Base-by-base conservation (phyloP, 1,140 invertebrate species). In the Cyclina sinensis region DNA sequence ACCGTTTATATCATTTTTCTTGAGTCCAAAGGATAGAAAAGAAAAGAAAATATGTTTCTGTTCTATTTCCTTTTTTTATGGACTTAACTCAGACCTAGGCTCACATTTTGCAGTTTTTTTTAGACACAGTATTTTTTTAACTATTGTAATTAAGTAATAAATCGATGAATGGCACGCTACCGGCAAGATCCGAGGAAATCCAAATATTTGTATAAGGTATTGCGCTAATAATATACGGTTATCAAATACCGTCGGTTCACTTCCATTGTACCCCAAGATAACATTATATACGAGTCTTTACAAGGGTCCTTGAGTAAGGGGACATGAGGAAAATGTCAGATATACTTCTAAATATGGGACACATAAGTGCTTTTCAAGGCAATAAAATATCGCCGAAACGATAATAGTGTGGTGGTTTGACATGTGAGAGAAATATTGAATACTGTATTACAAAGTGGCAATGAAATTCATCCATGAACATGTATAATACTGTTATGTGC, bases 141-240 rank as follows among this genome's bases (percentile, higher is more conserved):
- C 4, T 43, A 43, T 14, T 27, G n/a, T 62, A 62, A 70, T 70
- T 70, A 37, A 70, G 32, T n/a, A 37, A 37, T 70, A 70, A 70
- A 70, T 70, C 65, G 65, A 70, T 70, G 16, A 37, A n/a, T 37
- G 3, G 32, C 11, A 37, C 32, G 65, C 65, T 70, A 70, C 65
- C 57, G 57, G 24, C 57, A 70, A 37, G 65, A 39, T 37, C 65
- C 14, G 32, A 4, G 14, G 32, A 70, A 70, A 21, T 70, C 24
- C 32, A 70, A 70, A 70, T 70, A 70, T 70, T 70, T 70, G 65
- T 70, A 37, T 37, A 30, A 70, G 14, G 65, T 70, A 70, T 70
- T 70, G 65, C 3, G 51, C 51, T 54, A 54, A 65, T 7, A 7
- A 65, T 27, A 30, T 65, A 65, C 11, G 2, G 59, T 30, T 18